Conservation (phyloP, 2,113 vertebrate species). For the Mormoops blainvillei region DNA sequence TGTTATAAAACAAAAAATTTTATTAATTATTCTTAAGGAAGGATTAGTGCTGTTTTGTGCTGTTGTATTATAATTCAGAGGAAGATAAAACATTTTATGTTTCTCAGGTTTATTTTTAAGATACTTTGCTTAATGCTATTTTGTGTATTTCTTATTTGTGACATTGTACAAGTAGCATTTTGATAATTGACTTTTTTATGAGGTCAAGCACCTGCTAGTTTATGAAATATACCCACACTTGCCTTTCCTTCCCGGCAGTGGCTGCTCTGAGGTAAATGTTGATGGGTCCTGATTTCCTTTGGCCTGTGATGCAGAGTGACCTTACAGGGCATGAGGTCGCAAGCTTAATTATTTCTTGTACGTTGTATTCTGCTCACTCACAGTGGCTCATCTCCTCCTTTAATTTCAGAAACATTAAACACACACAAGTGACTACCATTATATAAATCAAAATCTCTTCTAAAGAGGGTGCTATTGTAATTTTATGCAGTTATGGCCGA, state of each 20-base stretch:
- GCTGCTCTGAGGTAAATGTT: conserved; percentile 79
- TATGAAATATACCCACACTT: conserved; percentile 57
- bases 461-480: neutral
- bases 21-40: neutral
- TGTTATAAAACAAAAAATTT: neutral
- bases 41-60: conserved; percentile 6
- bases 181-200: conserved; percentile 66
- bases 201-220: conserved; percentile 46
- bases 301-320: conserved; percentile 77
- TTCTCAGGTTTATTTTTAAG: conserved; percentile 40
- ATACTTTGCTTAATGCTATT: neutral
- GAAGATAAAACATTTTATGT: neutral
- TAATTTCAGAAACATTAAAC: conserved; percentile 55
- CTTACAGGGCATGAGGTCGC: conserved; percentile 74
- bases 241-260: conserved; percentile 73
- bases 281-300: conserved; percentile 84
- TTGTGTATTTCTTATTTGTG: conserved; percentile 14
- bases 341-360: conserved; percentile 54
- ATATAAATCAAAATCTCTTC: conserved; percentile 59
- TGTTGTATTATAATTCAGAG: neutral
- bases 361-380: conserved; percentile 7
- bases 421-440: conserved; percentile 46
- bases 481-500: neutral
- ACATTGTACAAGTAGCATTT: conserved; percentile 50
- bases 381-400: conserved; percentile 43